Evolutionary conservation across 2,113 vertebrate species (phyloP).

Genomic region (Ariopsis seemanni): DNA sequence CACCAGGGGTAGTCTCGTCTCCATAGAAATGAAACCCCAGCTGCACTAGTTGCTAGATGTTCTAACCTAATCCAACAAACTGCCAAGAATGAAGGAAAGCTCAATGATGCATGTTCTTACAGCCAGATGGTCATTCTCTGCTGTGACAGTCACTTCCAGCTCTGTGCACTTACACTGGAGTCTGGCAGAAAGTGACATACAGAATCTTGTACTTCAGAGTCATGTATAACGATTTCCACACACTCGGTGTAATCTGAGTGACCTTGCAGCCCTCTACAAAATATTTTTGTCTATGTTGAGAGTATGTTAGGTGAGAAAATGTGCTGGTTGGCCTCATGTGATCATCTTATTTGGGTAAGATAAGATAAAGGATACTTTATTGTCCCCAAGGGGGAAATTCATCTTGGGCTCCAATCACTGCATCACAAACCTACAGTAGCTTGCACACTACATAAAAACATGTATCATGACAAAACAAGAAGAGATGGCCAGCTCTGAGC

Average conservation of each 20-base stretch:
- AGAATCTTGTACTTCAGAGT: constrained; percentile 30
- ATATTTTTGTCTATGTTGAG: constrained; percentile 31
- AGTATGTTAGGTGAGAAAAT: constrained; percentile 27
- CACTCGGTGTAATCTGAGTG: background rate
- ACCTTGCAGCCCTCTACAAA: constrained; percentile 7
- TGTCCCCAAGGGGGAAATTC: too few species aligned
- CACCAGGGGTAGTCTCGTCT: constrained; percentile 33
- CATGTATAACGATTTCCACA: constrained; percentile 34
- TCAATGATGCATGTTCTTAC: constrained; percentile 27
- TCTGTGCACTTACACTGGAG: constrained; percentile 24
- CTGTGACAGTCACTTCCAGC: constrained; percentile 25
- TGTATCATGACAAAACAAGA: constrained; percentile 15
- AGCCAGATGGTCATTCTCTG: constrained; percentile 35
- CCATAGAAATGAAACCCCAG: background rate
- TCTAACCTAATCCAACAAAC: constrained; percentile 12
- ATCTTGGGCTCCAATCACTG: too few species aligned
- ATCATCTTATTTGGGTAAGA: constrained; percentile 17
- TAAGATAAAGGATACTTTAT: too few species aligned
- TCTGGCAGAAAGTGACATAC: background rate
- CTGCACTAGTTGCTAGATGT: constrained; percentile 7
- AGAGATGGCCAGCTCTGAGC: constrained; percentile 2
- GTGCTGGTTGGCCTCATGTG: constrained; percentile 17
- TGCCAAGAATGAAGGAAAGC: background rate
- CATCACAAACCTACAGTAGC: too few species aligned
- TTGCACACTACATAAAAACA: too few species aligned